These are phyloP conservation scores for Istiophorus platypterus DNA, from an alignment of 2,113 vertebrate species.

Conservation along the genomic window DNA sequence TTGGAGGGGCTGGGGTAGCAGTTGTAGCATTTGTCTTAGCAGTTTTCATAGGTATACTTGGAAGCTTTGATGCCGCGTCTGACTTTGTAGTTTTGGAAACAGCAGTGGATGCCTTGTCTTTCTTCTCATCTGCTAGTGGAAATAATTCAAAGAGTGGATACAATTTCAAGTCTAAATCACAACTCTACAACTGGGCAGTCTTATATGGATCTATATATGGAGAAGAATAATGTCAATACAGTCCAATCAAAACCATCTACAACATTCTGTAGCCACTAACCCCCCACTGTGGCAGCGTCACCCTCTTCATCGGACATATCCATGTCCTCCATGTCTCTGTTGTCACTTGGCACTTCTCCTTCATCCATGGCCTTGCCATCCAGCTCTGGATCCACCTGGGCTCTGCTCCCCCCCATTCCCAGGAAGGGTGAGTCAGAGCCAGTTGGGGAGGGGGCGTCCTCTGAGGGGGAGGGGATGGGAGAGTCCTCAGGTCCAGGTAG, in stretches of 20 bases:
- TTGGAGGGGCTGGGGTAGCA: slow-evolving; percentile 59
- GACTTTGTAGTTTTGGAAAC: slow-evolving; percentile 74
- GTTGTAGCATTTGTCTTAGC: slow-evolving; percentile 53
- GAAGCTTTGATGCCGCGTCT: slow-evolving; percentile 62
- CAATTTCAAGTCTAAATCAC: slow-evolving; percentile 7
- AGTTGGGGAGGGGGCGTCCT: slow-evolving; percentile 94
- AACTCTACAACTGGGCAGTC: neutral
- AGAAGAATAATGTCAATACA: neutral
- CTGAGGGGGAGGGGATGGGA: slow-evolving; percentile 93
- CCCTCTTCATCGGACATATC: slow-evolving; percentile 95
- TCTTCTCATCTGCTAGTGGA: slow-evolving; percentile 87
- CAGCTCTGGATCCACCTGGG: slow-evolving; percentile 75
- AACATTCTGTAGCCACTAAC: slow-evolving; percentile 76
- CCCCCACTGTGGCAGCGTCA: slow-evolving; percentile 71
- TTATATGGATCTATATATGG: neutral
- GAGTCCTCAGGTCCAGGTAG: slow-evolving; percentile 95
- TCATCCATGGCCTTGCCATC: slow-evolving; percentile 83
- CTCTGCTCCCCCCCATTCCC: slow-evolving; percentile 80
- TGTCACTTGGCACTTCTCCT: slow-evolving; percentile 80
- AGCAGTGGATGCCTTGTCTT: slow-evolving; percentile 81
- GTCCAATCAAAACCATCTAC: neutral
- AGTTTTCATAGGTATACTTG: slow-evolving; percentile 50
- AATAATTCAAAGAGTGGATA: slow-evolving; percentile 1
- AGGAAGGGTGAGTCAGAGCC: slow-evolving; percentile 96
- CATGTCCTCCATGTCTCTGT: slow-evolving; percentile 93